Conservation (phyloP, 2,113 vertebrate species). For the Lonchura striata region DNA sequence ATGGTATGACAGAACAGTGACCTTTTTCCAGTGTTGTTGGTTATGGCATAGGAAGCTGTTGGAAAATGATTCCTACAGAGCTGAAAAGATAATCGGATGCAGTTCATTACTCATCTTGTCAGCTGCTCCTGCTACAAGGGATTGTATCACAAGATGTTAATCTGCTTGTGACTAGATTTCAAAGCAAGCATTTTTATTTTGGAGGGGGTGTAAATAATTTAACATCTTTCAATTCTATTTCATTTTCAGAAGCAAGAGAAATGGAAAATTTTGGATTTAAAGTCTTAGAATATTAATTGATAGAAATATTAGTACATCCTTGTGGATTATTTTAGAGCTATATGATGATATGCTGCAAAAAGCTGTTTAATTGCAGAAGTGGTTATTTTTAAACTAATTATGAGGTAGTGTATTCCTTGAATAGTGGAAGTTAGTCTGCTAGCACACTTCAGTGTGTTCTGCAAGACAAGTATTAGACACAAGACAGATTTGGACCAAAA, state of each 20-base stretch:
- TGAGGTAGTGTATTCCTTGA: not conserved
- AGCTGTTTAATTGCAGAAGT: constrained; percentile 3
- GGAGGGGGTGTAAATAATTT: constrained; percentile 33
- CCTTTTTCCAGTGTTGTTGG: constrained; percentile 22
- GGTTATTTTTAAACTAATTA: constrained; percentile 3
- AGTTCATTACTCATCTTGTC: constrained; percentile 69
- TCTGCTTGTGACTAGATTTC: constrained; percentile 64
- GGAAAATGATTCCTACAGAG: constrained; percentile 57
- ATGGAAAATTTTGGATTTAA: constrained; percentile 34
- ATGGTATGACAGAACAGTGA: not conserved
- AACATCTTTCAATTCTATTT: constrained; percentile 17
- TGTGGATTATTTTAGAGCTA: constrained; percentile 16
- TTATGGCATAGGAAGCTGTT: constrained; percentile 57
- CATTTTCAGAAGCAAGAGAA: constrained; percentile 36
- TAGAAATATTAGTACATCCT: constrained; percentile 47
- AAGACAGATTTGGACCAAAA: not conserved
- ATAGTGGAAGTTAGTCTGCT: not conserved
- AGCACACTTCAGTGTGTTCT: not conserved
- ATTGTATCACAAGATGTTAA: constrained; percentile 69
- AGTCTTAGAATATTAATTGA: constrained; percentile 19
- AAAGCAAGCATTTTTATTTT: constrained; percentile 57
- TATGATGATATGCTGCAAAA: not conserved
- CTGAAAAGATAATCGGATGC: constrained; percentile 71
- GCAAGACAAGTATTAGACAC: not conserved
- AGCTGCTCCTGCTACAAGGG: constrained; percentile 62